phyloP scores from a whole-genome alignment of 1,140 invertebrate genomes.

The Drosophila kurseongensis region DNA sequence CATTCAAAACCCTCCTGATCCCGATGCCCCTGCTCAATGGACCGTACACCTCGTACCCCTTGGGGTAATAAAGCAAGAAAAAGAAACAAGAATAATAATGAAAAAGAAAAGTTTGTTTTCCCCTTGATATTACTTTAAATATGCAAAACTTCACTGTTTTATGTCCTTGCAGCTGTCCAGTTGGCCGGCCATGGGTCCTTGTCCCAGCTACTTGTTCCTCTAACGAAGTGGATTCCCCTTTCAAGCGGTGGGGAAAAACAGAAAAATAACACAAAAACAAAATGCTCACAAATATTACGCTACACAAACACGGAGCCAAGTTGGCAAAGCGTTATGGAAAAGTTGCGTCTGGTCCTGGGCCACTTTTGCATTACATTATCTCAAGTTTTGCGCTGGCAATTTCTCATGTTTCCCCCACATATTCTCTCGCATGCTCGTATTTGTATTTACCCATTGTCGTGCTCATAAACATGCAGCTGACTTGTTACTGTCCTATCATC shows the following conservation, averaged over 20 bases:
- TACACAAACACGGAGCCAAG: constrained; percentile 28
- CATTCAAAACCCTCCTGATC: constrained; percentile 11
- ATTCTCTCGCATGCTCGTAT: constrained; percentile 37
- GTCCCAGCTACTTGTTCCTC: constrained; percentile 23
- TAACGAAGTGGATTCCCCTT: constrained; percentile 55
- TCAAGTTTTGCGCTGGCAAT: constrained; percentile 72
- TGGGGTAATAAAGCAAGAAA: constrained; percentile 43
- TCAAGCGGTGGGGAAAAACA: constrained; percentile 8
- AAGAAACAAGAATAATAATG: constrained; percentile 41
- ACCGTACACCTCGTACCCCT: background rate
- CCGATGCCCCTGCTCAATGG: constrained; percentile 31
- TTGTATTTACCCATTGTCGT: constrained; percentile 56
- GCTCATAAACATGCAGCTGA: constrained; percentile 52
- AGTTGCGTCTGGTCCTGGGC: constrained; percentile 60
- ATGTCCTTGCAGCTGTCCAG: constrained; percentile 60
- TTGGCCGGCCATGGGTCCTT: constrained; percentile 32
- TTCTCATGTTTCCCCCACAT: constrained; percentile 59
- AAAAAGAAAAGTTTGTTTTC: constrained; percentile 52
- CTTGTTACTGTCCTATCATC: constrained; percentile 39
- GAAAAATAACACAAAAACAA: constrained; percentile 24
- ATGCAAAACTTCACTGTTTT: constrained; percentile 66
- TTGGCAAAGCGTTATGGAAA: constrained; percentile 56
- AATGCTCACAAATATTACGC: constrained; percentile 53
- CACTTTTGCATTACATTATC: constrained; percentile 78
- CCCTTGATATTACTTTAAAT: constrained; percentile 62